Conservation (phyloP, 2,888 invertebrate species). For the Julus scandinavius region DNA sequence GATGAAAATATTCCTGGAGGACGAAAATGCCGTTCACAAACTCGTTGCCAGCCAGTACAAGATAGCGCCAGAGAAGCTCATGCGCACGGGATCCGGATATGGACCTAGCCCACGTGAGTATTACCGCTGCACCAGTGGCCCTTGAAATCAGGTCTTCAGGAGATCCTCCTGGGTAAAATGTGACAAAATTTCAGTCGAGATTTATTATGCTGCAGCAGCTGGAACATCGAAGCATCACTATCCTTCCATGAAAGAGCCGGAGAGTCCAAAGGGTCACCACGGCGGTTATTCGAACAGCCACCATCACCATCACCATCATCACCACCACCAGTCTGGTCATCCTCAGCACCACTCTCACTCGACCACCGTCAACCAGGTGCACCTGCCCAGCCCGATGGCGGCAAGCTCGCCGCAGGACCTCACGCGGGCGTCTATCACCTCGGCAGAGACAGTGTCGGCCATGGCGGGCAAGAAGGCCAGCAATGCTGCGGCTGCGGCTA, state of each 20-base stretch:
- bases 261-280: constrained; percentile 40
- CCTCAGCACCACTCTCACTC: constrained; percentile 56
- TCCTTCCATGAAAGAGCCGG: constrained; percentile 49
- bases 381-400: constrained; percentile 60
- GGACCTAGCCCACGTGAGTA: constrained; percentile 58
- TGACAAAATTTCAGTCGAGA: neutral
- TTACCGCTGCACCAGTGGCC: neutral
- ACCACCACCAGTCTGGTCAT: constrained; percentile 50
- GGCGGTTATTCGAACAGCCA: constrained; percentile 50
- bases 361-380: constrained; percentile 58
- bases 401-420: constrained; percentile 60
- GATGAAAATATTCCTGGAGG: constrained; percentile 98
- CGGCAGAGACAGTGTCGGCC: constrained; percentile 61
- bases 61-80: constrained; percentile 96
- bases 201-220: constrained; percentile 47
- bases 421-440: constrained; percentile 60
- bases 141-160: neutral
- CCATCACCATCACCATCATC: constrained; percentile 54
- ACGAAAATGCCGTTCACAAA: constrained; percentile 94
- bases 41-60: constrained; percentile 97
- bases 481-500: constrained; percentile 69
- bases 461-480: constrained; percentile 60
- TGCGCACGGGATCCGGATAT: constrained; percentile 76
- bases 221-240: constrained; percentile 53
- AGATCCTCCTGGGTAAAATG: neutral